phyloP scores from a whole-genome alignment of 2,888 invertebrate species.

The Euclidia mi region DNA sequence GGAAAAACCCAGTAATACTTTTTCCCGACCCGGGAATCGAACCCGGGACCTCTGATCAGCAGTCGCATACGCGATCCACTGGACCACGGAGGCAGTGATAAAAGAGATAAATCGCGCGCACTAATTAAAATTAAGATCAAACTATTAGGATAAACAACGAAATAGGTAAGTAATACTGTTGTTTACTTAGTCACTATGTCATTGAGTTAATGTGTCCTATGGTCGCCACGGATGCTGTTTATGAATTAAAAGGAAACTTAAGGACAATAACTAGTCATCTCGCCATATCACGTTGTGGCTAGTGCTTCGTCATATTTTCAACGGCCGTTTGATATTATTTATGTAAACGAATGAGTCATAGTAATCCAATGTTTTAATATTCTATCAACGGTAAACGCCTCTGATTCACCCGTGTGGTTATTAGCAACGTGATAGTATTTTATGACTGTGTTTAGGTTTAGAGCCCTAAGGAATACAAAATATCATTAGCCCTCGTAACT shows the following conservation, averaged over 20 bases:
- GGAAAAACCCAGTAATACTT: no score
- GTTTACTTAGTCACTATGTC: not conserved
- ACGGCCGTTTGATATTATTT: conserved; percentile 41
- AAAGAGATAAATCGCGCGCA: no score
- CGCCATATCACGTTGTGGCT: not conserved
- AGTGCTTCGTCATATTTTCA: conserved; percentile 28
- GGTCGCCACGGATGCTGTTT: not conserved
- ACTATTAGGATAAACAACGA: no score
- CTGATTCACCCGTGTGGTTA: conserved; percentile 54
- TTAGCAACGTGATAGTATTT: conserved; percentile 61
- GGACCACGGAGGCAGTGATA: no score
- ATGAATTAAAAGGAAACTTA: conserved; percentile 1
- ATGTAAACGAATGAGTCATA: conserved; percentile 51
- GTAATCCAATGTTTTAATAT: conserved; percentile 58
- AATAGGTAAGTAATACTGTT: no score
- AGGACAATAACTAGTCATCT: conserved; percentile 13
- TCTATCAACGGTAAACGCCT: conserved; percentile 54
- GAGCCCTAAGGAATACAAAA: no score
- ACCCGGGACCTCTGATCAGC: no score
- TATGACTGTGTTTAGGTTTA: conserved; percentile 15
- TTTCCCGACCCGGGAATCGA: no score
- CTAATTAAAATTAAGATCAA: no score
- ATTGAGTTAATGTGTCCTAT: no score
- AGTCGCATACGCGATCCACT: no score
- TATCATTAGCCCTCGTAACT: no score